phyloP scores from a whole-genome alignment of 1,140 invertebrate species.

The Papilio helenus region DNA sequence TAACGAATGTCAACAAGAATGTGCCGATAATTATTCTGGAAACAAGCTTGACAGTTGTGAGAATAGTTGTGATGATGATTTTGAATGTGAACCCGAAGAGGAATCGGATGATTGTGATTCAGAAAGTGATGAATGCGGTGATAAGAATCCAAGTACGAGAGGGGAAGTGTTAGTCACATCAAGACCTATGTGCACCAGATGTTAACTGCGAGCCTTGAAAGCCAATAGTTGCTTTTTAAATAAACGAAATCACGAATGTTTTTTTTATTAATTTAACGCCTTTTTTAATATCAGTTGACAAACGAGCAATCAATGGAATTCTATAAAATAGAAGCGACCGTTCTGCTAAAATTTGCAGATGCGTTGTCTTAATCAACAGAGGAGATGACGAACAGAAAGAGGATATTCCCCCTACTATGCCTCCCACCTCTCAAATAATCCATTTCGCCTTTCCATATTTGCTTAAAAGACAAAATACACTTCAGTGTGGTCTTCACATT shows the following conservation, averaged over 20 bases:
- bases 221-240: background rate
- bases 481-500: too few species aligned
- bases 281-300: too few species aligned
- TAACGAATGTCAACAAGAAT: constrained; percentile 14
- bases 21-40: background rate
- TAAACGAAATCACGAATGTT: background rate
- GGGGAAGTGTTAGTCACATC: background rate
- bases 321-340: too few species aligned
- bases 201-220: background rate
- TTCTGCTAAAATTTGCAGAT: too few species aligned
- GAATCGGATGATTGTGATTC: background rate
- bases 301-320: too few species aligned
- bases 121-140: background rate
- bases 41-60: background rate
- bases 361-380: too few species aligned
- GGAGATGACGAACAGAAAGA: too few species aligned
- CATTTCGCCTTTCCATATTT: too few species aligned
- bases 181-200: background rate
- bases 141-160: constrained; percentile 9
- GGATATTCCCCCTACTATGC: too few species aligned
- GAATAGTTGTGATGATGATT: constrained; percentile 22
- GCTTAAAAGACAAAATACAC: too few species aligned
- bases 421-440: too few species aligned
- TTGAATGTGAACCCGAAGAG: constrained; percentile 29
- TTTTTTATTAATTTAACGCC: background rate